Conservation (phyloP, 2,113 vertebrate species). For the Calyptomena viridis region DNA sequence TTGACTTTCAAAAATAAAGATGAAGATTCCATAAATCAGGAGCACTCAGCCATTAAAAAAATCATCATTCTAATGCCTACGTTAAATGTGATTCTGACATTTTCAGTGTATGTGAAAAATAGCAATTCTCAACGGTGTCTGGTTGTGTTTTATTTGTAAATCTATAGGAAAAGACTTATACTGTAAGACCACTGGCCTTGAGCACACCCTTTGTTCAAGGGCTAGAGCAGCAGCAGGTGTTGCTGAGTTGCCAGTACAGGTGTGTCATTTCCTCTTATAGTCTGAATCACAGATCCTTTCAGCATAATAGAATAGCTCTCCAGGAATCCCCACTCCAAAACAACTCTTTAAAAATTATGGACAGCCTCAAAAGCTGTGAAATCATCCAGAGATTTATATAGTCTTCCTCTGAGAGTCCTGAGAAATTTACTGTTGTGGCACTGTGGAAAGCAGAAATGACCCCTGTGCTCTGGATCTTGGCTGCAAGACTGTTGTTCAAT, state of each 20-base stretch:
- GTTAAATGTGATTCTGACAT: not conserved
- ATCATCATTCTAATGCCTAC: not conserved
- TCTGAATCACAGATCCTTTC: not conserved
- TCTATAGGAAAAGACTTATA: fast-evolving
- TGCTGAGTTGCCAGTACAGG: not conserved
- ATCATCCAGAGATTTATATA: not conserved
- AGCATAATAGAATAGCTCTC: fast-evolving
- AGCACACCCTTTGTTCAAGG: not conserved
- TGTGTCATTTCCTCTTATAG: not conserved
- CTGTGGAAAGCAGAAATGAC: not conserved
- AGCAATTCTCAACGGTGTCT: not conserved
- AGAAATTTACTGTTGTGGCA: not conserved
- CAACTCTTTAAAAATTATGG: not conserved
- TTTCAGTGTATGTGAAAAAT: not conserved
- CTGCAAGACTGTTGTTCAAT: not conserved
- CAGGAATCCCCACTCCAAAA: not conserved
- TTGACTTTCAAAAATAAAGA: not conserved
- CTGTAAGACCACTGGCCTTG: not conserved
- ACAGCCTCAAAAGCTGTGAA: not conserved
- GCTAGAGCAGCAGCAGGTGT: not conserved
- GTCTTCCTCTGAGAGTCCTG: not conserved
- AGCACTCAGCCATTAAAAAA: not conserved
- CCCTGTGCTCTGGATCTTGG: not conserved
- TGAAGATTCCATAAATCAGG: not conserved
- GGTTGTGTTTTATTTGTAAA: not conserved